Percentiles rank a stretch among this genome's conserved stretches.
Conservation (phyloP, 2,888 invertebrate genomes). For the Celastrina argiolus region DNA sequence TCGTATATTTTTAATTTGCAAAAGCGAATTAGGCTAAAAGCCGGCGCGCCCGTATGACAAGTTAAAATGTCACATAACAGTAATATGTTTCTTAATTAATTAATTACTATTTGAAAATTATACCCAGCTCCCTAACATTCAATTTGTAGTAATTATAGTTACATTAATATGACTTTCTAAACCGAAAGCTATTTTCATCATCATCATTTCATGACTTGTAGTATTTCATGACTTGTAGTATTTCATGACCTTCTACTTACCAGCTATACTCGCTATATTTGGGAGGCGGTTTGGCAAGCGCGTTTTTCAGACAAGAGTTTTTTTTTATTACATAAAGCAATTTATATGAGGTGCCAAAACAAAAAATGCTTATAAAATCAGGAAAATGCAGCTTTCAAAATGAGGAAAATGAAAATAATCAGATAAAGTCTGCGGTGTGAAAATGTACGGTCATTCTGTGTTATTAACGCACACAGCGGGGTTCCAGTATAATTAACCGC, state of each 20-base stretch:
- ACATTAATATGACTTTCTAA: no score
- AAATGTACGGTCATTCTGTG: background rate
- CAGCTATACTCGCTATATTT: no score
- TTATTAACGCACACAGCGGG: background rate
- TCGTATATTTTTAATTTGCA: background rate
- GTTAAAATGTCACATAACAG: background rate
- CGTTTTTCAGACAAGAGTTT: no score
- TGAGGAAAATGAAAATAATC: background rate
- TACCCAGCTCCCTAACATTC: background rate
- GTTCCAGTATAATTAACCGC: constrained; percentile 5
- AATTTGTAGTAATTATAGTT: background rate
- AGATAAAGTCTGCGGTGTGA: constrained; percentile 1
- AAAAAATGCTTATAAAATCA: background rate
- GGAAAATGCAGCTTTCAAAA: background rate
- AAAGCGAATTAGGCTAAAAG: constrained; percentile 17
- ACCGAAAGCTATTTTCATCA: no score
- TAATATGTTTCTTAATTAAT: constrained; percentile 16
- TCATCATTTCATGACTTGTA: no score
- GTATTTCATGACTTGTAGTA: no score
- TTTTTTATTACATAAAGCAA: background rate
- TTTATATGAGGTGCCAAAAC: background rate
- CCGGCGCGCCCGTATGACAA: constrained; percentile 10
- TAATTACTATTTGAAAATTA: constrained; percentile 15
- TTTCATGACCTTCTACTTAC: no score
- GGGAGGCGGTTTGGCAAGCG: no score